Conservation (phyloP, 1,140 invertebrate species). For the Cotesia chilonis region DNA sequence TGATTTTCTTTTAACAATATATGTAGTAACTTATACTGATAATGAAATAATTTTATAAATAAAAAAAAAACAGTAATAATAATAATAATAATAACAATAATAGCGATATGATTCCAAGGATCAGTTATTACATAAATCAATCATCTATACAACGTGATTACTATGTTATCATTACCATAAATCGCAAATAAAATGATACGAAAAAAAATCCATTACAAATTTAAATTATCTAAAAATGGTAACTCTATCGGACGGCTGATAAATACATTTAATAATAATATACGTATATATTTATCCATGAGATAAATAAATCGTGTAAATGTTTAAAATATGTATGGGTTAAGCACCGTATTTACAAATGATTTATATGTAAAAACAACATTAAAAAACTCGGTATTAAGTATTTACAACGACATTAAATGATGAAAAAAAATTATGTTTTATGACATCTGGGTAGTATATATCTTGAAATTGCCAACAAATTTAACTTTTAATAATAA, state of each 20-base stretch:
- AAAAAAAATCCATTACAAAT: too few relatives aligned
- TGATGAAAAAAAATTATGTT: not conserved
- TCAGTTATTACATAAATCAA: constrained; percentile 7
- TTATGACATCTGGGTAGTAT: not conserved
- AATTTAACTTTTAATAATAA: constrained; percentile 11
- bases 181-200: too few relatives aligned
- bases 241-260: too few relatives aligned
- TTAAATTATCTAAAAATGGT: too few relatives aligned
- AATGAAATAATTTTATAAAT: not conserved
- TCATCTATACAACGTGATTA: not conserved
- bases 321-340: too few relatives aligned
- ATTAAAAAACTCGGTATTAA: not conserved
- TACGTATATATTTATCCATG: too few relatives aligned
- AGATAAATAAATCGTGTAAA: too few relatives aligned
- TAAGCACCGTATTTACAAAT: not conserved
- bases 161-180: too few relatives aligned
- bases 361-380: not conserved
- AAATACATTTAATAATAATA: too few relatives aligned
- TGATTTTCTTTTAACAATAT: too few relatives aligned
- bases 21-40: not conserved
- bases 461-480: constrained; percentile 1
- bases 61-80: not conserved
- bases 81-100: not conserved
- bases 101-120: not conserved
- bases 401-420: constrained; percentile 10